Percentiles rank a stretch among this genome's conserved stretches.
These are phyloP conservation scores for Proteles cristata DNA, from an alignment of 2,113 vertebrate genomes.

Conservation along the genomic window DNA sequence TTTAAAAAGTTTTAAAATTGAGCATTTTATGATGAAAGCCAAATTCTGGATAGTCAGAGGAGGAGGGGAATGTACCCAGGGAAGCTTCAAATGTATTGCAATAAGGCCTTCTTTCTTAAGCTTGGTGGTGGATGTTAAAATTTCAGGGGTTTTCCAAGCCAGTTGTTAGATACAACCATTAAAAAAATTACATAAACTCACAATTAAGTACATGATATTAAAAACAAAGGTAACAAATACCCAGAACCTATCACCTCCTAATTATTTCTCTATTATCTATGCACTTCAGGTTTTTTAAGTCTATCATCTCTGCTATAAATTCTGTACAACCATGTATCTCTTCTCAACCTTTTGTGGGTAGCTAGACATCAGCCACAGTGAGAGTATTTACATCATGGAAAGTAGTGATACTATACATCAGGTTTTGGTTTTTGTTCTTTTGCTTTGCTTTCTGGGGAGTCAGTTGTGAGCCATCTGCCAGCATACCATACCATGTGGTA, in stretches of 20 bases:
- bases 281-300: not conserved
- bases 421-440: not conserved
- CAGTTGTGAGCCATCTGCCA: not conserved
- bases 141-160: conserved; percentile 45
- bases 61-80: not conserved
- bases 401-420: conserved; percentile 37
- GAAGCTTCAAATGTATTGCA: not conserved
- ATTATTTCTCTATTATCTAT: not conserved
- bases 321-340: not conserved
- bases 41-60: not conserved
- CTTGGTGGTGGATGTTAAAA: not conserved
- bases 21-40: conserved; percentile 18
- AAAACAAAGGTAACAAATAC: conserved; percentile 34
- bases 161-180: conserved; percentile 39
- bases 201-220: conserved; percentile 42
- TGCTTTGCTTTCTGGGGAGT: conserved; percentile 11
- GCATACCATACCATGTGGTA: not conserved
- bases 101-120: conserved; percentile 14
- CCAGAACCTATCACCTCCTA: conserved; percentile 32
- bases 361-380: not conserved
- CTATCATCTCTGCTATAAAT: not conserved
- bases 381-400: conserved; percentile 20
- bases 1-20: conserved; percentile 32
- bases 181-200: conserved; percentile 44
- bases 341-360: not conserved